Percentiles rank a stretch among this genome's conserved stretches.
Evolutionary conservation across 2,888 invertebrate species (phyloP).

Genomic region (Leptogaster cylindrica): DNA sequence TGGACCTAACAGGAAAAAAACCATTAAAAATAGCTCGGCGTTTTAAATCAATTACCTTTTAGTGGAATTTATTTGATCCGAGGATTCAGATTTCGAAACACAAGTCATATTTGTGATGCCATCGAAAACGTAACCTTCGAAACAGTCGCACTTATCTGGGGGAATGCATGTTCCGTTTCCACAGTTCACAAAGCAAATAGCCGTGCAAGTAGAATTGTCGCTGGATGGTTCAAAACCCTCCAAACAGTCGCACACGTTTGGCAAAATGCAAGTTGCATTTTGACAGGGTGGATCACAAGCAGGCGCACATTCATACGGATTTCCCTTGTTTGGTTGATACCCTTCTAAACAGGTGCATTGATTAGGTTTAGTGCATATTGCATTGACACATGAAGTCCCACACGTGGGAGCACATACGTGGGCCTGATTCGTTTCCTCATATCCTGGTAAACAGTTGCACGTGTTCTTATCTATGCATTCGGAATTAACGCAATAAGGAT

Average conservation of each 20-base stretch:
- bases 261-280: constrained; percentile 39
- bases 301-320: constrained; percentile 16
- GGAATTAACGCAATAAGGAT: constrained; percentile 30
- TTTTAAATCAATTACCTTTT: too few relatives aligned
- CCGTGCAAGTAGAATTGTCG: constrained; percentile 4
- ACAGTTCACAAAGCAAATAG: constrained; percentile 31
- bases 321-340: constrained; percentile 46
- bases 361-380: constrained; percentile 61
- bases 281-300: constrained; percentile 33
- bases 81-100: too few relatives aligned
- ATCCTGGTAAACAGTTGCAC: constrained; percentile 38
- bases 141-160: constrained; percentile 26
- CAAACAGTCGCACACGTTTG: constrained; percentile 33
- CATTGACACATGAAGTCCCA: constrained; percentile 57
- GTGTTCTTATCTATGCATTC: constrained; percentile 20
- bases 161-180: constrained; percentile 27
- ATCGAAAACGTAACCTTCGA: constrained; percentile 18
- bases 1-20: too few relatives aligned
- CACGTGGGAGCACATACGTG: constrained; percentile 56
- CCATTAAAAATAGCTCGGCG: too few relatives aligned
- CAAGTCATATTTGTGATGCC: background rate
- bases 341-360: constrained; percentile 54
- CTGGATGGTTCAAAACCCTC: constrained; percentile 13
- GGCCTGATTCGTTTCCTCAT: constrained; percentile 48
- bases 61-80: too few relatives aligned